Conservation (phyloP, 2,113 vertebrate species). For the Pygoscelis antarcticus region DNA sequence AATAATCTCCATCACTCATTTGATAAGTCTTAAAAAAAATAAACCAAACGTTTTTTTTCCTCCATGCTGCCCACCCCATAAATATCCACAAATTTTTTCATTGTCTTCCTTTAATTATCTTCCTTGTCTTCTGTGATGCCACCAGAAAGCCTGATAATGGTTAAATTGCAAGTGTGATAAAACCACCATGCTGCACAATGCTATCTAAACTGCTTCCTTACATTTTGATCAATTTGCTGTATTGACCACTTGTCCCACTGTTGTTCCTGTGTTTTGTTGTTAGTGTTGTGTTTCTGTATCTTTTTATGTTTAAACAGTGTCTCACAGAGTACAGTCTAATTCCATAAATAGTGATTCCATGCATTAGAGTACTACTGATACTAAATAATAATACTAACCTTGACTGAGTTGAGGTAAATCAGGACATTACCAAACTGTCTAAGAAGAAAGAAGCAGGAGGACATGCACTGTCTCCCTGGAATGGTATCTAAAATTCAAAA, state of each 20-base stretch:
- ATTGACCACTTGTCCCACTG: neutral
- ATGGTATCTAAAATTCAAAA: constrained; percentile 87
- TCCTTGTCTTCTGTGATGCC: neutral
- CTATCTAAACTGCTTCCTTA: neutral
- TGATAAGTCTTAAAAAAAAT: neutral
- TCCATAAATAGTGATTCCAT: neutral
- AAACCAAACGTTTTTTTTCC: neutral
- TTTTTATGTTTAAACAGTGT: neutral
- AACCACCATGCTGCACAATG: neutral
- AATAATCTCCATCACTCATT: neutral
- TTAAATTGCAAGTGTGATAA: neutral
- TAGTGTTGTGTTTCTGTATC: neutral
- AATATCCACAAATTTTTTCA: neutral
- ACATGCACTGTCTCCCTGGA: constrained; percentile 97
- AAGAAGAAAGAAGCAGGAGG: constrained; percentile 94
- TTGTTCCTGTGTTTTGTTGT: neutral
- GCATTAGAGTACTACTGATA: neutral
- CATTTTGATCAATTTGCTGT: neutral
- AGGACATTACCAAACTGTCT: constrained; percentile 94
- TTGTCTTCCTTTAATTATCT: neutral
- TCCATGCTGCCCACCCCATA: neutral
- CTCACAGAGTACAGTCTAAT: neutral
- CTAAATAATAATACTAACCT: constrained; percentile 80
- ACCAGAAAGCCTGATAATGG: neutral
- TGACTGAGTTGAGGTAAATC: constrained; percentile 96